Conservation (phyloP, 1,140 invertebrate species). For the Phenacoccus solenopsis region DNA sequence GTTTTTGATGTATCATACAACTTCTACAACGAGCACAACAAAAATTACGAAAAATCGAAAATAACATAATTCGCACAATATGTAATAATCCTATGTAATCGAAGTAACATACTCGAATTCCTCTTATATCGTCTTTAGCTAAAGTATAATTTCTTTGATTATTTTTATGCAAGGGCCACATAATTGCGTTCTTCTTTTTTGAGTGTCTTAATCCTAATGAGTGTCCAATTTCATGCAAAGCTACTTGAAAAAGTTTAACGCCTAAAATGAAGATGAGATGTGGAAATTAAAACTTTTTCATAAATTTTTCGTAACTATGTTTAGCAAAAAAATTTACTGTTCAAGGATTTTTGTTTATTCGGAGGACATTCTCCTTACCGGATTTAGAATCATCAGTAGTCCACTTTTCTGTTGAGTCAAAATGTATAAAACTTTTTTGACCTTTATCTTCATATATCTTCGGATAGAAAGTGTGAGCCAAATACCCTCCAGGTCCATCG, state of each 20-base stretch:
- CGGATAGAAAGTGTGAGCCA: background rate
- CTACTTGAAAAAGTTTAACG: constrained; percentile 86
- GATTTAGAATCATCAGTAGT: too few species aligned
- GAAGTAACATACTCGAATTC: constrained; percentile 52
- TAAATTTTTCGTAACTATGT: too few species aligned
- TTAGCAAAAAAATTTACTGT: too few species aligned
- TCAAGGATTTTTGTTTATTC: too few species aligned
- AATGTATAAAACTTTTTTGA: background rate
- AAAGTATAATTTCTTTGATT: constrained; percentile 68
- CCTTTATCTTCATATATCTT: background rate
- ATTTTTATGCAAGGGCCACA: constrained; percentile 89
- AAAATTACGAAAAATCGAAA: too few species aligned
- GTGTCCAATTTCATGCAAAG: constrained; percentile 91
- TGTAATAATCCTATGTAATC: too few species aligned
- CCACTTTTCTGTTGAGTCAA: background rate
- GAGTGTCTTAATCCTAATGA: constrained; percentile 83
- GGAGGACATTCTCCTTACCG: too few species aligned
- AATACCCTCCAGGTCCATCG: background rate
- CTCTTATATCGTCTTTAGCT: constrained; percentile 61
- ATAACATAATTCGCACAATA: too few species aligned
- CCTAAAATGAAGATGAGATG: constrained; percentile 32
- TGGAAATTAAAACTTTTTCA: background rate
- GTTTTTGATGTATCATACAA: too few species aligned
- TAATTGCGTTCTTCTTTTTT: constrained; percentile 68
- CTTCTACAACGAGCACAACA: too few species aligned